Conservation (phyloP, 23 tunicate species). For the Halocynthia aurantium region DNA sequence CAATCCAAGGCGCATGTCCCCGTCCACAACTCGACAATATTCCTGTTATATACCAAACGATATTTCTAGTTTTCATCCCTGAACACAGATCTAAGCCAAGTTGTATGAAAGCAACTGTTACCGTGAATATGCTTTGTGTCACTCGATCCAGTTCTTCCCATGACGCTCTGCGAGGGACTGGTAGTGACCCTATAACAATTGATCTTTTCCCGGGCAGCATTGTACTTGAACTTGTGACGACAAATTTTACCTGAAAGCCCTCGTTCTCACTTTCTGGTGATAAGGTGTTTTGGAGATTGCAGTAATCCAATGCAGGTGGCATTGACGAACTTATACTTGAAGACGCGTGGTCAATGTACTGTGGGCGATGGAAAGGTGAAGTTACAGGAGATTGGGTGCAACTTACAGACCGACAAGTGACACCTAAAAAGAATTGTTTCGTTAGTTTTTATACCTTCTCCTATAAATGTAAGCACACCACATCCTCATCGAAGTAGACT, state of each 20-base stretch:
- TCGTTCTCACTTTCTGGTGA: slow-evolving; percentile 75
- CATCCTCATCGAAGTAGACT: too few species aligned
- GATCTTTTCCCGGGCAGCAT: slow-evolving; percentile 16
- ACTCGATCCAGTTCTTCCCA: slow-evolving; percentile 69
- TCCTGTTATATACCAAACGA: slow-evolving; percentile 29
- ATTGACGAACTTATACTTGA: slow-evolving; percentile 5
- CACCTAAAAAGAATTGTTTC: not conserved
- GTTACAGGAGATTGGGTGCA: slow-evolving; percentile 7
- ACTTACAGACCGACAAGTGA: not conserved
- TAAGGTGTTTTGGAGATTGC: slow-evolving; percentile 43
- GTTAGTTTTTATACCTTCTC: too few species aligned
- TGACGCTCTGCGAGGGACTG: slow-evolving; percentile 53
- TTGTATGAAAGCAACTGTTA: not conserved
- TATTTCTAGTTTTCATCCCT: not conserved
- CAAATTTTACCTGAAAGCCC: slow-evolving; percentile 43
- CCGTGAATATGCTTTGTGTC: slow-evolving; percentile 45
- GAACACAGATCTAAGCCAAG: not conserved
- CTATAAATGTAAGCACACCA: too few species aligned
- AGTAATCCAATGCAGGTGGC: slow-evolving; percentile 24
- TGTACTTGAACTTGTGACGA: slow-evolving; percentile 23
- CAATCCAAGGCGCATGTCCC: slow-evolving; percentile 48
- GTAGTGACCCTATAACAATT: slow-evolving; percentile 59
- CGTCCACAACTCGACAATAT: slow-evolving; percentile 71
- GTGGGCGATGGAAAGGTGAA: not conserved
- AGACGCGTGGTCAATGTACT: not conserved